Conservation (phyloP, 2,113 vertebrate species). For the Aldabrachelys gigantea region DNA sequence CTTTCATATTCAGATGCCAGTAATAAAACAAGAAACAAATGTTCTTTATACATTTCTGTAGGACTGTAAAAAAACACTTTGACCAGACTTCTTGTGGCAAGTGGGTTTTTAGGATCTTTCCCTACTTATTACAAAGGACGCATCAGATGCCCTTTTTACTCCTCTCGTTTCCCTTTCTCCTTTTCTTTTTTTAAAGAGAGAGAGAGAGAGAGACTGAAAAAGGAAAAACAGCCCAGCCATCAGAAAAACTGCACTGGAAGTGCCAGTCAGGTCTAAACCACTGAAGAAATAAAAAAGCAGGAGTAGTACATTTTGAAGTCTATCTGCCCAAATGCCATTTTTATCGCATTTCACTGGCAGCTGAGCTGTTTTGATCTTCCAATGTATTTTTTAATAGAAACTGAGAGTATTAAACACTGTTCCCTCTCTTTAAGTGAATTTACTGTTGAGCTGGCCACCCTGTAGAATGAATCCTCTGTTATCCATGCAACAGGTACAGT, state of each 20-base stretch:
- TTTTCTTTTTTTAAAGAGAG: background rate
- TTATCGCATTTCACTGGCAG: slow-evolving; percentile 24
- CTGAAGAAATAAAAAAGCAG: slow-evolving; percentile 5
- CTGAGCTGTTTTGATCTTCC: slow-evolving; percentile 9
- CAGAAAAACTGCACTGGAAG: slow-evolving; percentile 10
- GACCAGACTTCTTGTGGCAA: background rate
- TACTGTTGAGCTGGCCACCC: background rate
- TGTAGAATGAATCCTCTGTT: background rate
- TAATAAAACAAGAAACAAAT: slow-evolving; percentile 57
- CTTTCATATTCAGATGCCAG: slow-evolving; percentile 52
- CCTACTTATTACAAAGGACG: background rate
- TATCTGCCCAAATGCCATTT: slow-evolving; percentile 25
- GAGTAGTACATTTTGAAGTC: slow-evolving; percentile 3
- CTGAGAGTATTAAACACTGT: background rate
- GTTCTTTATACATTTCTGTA: background rate
- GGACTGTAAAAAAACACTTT: background rate
- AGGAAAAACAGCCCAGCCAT: slow-evolving; percentile 4
- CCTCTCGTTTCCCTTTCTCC: background rate
- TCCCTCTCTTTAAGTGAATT: background rate
- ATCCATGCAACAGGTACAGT: background rate
- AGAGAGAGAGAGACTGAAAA: background rate
- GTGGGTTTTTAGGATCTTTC: slow-evolving; percentile 4
- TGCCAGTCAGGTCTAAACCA: slow-evolving; percentile 1
- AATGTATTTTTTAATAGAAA: background rate
- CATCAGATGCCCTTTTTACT: background rate